Evolutionary conservation across 2,888 invertebrate species (phyloP).

Genomic region (Pammene aurita): DNA sequence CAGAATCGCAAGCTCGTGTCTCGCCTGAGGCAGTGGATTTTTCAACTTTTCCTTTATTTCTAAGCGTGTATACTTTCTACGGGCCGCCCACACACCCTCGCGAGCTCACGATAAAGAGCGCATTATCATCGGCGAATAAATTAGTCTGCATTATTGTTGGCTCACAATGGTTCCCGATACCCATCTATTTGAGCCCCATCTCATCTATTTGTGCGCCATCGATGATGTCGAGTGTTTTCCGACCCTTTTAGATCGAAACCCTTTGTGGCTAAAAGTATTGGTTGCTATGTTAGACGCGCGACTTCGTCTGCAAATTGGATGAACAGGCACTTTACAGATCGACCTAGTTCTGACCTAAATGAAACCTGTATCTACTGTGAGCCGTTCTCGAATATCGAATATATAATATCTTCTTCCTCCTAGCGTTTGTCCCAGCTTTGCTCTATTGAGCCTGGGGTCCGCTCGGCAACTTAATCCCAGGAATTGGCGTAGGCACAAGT

Average conservation of each 20-base stretch:
- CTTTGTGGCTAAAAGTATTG: slow-evolving; percentile 11
- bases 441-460: too few species aligned
- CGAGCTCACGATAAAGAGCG: slow-evolving; percentile 19
- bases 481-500: too few species aligned
- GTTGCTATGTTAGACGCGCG: neutral
- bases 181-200: slow-evolving; percentile 31
- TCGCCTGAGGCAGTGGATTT: too few species aligned
- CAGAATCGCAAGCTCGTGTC: too few species aligned
- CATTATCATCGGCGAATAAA: slow-evolving; percentile 35
- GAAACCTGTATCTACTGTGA: too few species aligned
- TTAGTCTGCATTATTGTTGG: slow-evolving; percentile 35
- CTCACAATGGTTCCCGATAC: slow-evolving; percentile 28
- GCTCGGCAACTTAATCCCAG: too few species aligned
- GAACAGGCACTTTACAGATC: too few species aligned
- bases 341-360: too few species aligned
- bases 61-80: neutral
- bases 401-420: too few species aligned
- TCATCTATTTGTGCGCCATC: slow-evolving; percentile 30
- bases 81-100: slow-evolving; percentile 11
- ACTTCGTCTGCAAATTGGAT: neutral
- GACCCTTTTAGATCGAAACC: slow-evolving; percentile 14
- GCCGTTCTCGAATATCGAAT: too few species aligned
- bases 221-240: slow-evolving; percentile 20
- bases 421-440: too few species aligned
- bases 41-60: too few species aligned